Evolutionary conservation across 2,113 vertebrate genomes (phyloP).

Genomic region (Vombatus ursinus): DNA sequence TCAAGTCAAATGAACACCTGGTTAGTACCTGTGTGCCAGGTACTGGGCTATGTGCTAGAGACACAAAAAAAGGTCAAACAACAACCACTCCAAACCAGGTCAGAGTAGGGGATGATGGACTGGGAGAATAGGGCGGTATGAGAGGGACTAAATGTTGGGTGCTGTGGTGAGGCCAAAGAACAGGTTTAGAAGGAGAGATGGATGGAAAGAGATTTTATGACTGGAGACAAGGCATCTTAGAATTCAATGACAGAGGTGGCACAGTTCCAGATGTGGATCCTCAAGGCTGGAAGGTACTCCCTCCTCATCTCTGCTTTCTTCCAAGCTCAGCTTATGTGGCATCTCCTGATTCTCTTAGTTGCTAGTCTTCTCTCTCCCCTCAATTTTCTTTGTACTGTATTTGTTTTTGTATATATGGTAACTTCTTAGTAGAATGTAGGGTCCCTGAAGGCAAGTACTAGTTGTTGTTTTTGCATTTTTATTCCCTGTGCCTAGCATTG

Average conservation of each 20-base stretch:
- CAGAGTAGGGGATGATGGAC: neutral
- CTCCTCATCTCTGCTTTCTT: neutral
- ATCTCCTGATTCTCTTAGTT: neutral
- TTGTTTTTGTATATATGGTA: neutral
- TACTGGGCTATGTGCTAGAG: neutral
- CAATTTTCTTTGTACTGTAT: neutral
- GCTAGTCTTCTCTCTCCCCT: neutral
- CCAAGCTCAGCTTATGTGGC: neutral
- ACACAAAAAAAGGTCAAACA: neutral
- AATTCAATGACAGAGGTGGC: neutral
- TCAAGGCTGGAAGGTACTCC: neutral
- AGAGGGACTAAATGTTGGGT: neutral
- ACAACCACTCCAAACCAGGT: neutral
- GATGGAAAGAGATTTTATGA: neutral
- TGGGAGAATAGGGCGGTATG: neutral
- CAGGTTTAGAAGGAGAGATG: neutral
- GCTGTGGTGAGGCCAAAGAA: neutral
- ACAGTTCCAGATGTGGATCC: neutral
- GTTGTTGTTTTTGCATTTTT: neutral
- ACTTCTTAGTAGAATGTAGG: neutral
- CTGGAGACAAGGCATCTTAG: neutral
- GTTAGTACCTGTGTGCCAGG: neutral
- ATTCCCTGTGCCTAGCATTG: neutral
- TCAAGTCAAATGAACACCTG: neutral
- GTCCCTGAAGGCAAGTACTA: neutral